Evolutionary conservation across 2,113 vertebrate species (phyloP).

Genomic region (Stigmatopora argus): DNA sequence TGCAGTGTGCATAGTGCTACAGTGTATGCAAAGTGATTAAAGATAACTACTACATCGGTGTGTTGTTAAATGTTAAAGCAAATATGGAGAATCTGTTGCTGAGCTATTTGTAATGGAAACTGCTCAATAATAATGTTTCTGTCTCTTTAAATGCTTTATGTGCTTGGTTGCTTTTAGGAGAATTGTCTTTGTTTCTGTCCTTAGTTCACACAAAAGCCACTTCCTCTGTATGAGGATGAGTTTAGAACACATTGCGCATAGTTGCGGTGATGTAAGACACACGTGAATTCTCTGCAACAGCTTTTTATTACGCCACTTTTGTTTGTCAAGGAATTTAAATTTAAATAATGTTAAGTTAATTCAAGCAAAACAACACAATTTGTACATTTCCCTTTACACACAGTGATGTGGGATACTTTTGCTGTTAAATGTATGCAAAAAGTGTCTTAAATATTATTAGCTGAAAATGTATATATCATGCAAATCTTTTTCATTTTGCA

Average conservation of each 20-base stretch:
- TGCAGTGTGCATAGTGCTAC: background rate
- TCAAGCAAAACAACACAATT: background rate
- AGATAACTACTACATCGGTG: background rate
- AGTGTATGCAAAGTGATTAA: conserved; percentile 15
- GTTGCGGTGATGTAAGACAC: conserved; percentile 9
- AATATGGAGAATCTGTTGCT: background rate
- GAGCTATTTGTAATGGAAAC: background rate
- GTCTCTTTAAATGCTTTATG: background rate
- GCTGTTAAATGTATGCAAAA: background rate
- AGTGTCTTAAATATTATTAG: too few relatives aligned
- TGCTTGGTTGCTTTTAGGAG: conserved; percentile 10
- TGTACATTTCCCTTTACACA: too few relatives aligned
- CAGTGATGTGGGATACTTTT: background rate
- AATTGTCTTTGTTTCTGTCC: conserved; percentile 32
- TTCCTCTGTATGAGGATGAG: conserved; percentile 38
- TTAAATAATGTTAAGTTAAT: background rate
- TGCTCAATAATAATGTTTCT: background rate
- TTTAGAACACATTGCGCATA: conserved; percentile 1
- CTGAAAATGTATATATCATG: too few relatives aligned
- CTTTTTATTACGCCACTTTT: conserved; percentile 13
- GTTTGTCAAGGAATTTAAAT: background rate
- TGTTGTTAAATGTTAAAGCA: background rate
- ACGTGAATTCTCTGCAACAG: background rate
- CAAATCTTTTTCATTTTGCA: background rate
- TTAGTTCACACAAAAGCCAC: conserved; percentile 37